Conservation (phyloP, 2,797 vertebrate species). For the Hirundo rustica region DNA sequence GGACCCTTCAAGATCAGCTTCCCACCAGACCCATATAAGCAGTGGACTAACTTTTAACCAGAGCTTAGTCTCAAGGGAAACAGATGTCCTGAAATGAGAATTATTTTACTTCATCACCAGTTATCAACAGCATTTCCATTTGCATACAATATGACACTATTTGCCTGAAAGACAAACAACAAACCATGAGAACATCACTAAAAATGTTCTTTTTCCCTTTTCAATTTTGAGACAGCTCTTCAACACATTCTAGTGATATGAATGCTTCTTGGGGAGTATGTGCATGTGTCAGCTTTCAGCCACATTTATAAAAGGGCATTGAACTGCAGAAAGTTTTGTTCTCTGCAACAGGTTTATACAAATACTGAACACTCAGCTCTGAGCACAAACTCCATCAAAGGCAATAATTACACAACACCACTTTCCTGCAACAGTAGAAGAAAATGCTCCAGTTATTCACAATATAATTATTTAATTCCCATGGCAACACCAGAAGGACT, state of each 20-base stretch:
- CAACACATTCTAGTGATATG: neutral
- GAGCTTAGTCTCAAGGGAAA: neutral
- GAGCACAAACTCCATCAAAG: constrained; percentile 1
- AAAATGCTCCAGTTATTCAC: constrained; percentile 13
- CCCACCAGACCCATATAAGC: neutral
- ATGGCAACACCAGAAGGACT: constrained; percentile 44
- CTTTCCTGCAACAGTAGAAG: constrained; percentile 23
- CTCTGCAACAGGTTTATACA: neutral
- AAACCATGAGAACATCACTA: neutral
- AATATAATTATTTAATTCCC: constrained; percentile 34
- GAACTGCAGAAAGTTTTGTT: neutral
- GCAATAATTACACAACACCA: constrained; percentile 35
- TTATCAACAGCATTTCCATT: neutral
- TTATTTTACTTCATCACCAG: neutral
- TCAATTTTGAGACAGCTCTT: neutral
- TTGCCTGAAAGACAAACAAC: neutral
- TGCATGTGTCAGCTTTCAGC: neutral
- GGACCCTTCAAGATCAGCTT: neutral
- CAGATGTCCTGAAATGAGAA: neutral
- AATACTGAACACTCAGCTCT: neutral
- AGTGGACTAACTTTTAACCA: neutral
- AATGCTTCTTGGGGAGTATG: neutral
- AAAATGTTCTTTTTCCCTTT: neutral
- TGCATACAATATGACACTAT: too few species aligned
- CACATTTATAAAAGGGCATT: neutral